Percentiles rank a stretch among this genome's conserved stretches.
Conservation (phyloP, 2,113 vertebrate genomes). For the Pipa parva region DNA sequence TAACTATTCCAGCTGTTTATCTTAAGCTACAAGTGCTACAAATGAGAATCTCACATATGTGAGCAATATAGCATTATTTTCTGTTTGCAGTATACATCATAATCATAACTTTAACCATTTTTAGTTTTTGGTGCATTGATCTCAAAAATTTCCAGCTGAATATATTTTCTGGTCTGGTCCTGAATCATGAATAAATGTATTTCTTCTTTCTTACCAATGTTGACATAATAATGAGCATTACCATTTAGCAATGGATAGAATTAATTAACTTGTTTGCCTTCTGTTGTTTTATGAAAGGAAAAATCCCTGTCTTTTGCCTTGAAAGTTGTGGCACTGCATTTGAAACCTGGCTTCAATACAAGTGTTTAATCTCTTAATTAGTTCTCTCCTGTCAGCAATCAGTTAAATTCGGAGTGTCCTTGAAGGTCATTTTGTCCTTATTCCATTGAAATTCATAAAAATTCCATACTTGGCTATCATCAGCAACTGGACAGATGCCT, state of each 20-base stretch:
- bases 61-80: no score
- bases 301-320: conserved; percentile 40
- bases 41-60: no score
- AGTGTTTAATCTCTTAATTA: conserved; percentile 61
- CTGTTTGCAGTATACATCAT: no score
- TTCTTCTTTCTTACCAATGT: neutral
- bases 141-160: no score
- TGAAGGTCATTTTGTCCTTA: conserved; percentile 57
- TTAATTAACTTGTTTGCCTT: conserved; percentile 49
- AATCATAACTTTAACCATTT: no score
- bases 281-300: conserved; percentile 44
- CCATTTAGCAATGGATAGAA: conserved; percentile 38
- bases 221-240: conserved; percentile 44
- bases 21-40: no score
- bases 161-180: no score
- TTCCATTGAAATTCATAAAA: conserved; percentile 50
- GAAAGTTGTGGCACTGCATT: conserved; percentile 40
- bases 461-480: conserved; percentile 45
- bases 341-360: conserved; percentile 57
- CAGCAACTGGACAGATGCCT: conserved; percentile 46
- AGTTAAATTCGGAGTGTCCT: conserved; percentile 46
- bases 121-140: no score
- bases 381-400: conserved; percentile 53
- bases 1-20: no score
- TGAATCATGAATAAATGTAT: conserved; percentile 5